Base-by-base conservation (phyloP, 2,113 vertebrate genomes). In the Pterophyllum scalare region DNA sequence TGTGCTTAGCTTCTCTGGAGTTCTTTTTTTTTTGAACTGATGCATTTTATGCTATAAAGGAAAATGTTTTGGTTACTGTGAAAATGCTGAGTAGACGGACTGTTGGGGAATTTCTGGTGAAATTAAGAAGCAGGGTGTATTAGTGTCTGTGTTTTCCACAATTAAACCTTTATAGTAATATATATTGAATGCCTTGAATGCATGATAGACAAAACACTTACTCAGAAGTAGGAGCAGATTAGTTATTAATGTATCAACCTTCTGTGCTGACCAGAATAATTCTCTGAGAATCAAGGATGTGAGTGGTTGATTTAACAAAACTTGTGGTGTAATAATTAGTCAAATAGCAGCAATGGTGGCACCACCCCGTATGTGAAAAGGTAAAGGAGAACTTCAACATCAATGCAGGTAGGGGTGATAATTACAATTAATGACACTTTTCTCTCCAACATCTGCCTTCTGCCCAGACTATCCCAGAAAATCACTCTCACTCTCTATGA, bases 1-100 rank as follows among this genome's bases (percentile, higher is more conserved):
- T 79, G 9, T 64, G 58, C 59, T 79, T 40, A 49, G 70, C 11
- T 17, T 52, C 22, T 79, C 70, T 72, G 59, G 78, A 87, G 5
- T 58, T 64, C 72, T 74, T 75, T 65, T 67, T 56, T 38, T 49
- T 17, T 78, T 13, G 6, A 31, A 74, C 52, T 3, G 22, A 46
- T 65, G 7, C 2, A 35, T 26, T 43, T 43, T 58, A 22, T 31
- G 19, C 14, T 24, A 22, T 24, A 22, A 57, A 5, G 4, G n/a
- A 4, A 80, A 9, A 26, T 52, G 43, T 24, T 72, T 72, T 72
- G 65, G 65, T 52, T 72, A 7, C 28, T 72, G 0, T 72, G 17
- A n/a, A 72, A 72, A 72, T 72, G 26, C 65, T 52, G 35, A 35
- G 75, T 19, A 61, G 14, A 59, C 75, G 13, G 49, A 40, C 8